Evolutionary conservation across 2,797 vertebrate species (phyloP).

Genomic region (Sebastes trivittatus): DNA sequence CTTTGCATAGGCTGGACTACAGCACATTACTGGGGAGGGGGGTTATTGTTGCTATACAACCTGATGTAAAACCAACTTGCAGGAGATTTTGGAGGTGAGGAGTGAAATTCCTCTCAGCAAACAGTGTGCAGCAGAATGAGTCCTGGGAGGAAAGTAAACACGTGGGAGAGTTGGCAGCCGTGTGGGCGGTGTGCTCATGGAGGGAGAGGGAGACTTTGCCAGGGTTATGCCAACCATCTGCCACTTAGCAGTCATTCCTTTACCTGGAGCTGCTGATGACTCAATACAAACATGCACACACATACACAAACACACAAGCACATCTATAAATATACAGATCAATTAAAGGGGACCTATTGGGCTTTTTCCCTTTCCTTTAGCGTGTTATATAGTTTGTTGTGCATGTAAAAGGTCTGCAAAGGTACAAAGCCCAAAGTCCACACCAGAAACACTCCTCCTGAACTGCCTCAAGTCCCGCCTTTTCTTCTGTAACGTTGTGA

Average conservation of each 20-base stretch:
- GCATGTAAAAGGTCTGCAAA: background rate
- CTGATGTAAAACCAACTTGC: constrained; percentile 21
- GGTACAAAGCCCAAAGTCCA: background rate
- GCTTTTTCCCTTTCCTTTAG: background rate
- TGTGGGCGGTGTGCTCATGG: constrained; percentile 60
- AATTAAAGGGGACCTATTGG: background rate
- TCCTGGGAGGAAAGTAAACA: constrained; percentile 66
- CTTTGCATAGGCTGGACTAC: constrained; percentile 7
- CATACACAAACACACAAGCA: background rate
- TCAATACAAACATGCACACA: constrained; percentile 44
- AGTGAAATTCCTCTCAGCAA: constrained; percentile 53
- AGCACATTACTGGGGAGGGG: constrained; percentile 2
- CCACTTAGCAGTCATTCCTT: constrained; percentile 70
- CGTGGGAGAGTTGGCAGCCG: constrained; percentile 69
- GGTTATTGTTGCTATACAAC: constrained; percentile 10
- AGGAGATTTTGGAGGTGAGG: constrained; percentile 44
- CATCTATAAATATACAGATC: constrained; percentile 9
- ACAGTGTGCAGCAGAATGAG: constrained; percentile 54
- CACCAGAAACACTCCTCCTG: background rate
- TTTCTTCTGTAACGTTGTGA: background rate
- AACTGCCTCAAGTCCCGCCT: background rate
- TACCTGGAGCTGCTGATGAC: constrained; percentile 70
- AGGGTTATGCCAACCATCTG: constrained; percentile 76
- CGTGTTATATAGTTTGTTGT: background rate
- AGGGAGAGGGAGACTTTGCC: constrained; percentile 49